phyloP scores from a whole-genome alignment of 1,140 invertebrate species.

The Calephelis virginiensis region DNA sequence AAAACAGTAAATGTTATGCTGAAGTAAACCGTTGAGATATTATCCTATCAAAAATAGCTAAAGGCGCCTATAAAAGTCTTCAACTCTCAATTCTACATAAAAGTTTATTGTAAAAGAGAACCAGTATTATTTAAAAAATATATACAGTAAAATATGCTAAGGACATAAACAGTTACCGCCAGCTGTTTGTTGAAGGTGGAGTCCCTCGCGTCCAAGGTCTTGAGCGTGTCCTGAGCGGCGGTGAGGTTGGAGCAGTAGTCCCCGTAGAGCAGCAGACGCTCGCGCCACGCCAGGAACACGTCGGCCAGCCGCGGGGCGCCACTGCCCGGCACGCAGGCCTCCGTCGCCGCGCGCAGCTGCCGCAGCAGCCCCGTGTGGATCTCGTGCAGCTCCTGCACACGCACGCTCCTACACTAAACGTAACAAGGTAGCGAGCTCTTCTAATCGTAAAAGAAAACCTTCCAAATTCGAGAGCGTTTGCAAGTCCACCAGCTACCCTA shows the following conservation, averaged over 20 bases:
- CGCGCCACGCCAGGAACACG: constrained; percentile 93
- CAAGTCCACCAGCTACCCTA: no score
- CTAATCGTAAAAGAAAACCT: no score
- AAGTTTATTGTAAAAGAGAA: no score
- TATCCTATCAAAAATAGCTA: no score
- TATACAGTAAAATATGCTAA: no score
- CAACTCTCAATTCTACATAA: no score
- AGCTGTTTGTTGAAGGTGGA: constrained; percentile 58
- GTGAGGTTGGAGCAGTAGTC: constrained; percentile 97
- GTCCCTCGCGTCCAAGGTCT: constrained; percentile 58
- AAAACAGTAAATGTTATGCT: no score
- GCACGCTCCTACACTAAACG: background rate
- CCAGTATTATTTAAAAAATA: no score
- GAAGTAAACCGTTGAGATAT: no score
- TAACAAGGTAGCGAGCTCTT: background rate
- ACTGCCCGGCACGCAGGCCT: constrained; percentile 65
- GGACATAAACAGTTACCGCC: constrained; percentile 36
- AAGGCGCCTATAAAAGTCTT: no score
- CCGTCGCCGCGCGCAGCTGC: constrained; percentile 86
- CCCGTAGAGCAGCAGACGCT: constrained; percentile 95
- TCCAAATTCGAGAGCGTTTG: no score
- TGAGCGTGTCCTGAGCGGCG: constrained; percentile 65
- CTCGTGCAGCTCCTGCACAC: constrained; percentile 86
- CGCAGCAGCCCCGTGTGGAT: constrained; percentile 91
- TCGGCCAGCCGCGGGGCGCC: constrained; percentile 79